Evolutionary conservation across 2,888 invertebrate genomes (phyloP).

Genomic region (Campoletis raptor): DNA sequence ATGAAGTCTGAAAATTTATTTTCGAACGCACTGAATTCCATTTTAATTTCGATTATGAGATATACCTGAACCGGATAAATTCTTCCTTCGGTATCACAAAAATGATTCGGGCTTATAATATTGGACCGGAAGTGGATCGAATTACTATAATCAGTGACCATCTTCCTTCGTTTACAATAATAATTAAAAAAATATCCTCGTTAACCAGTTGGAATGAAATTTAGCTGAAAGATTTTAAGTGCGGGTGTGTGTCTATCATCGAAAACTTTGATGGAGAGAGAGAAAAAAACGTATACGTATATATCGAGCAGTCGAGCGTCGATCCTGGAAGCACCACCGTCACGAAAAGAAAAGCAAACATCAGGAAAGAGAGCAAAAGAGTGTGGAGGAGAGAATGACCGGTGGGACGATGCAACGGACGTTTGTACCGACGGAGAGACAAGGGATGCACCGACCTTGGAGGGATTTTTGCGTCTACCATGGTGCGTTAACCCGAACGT

Average conservation of each 20-base stretch:
- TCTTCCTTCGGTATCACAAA: not conserved
- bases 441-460: conserved; percentile 84
- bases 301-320: not conserved
- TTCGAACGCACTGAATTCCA: not conserved
- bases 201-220: not conserved
- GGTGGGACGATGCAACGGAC: conserved; percentile 63
- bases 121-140: too few relatives aligned
- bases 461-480: conserved; percentile 85
- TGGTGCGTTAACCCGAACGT: conserved; percentile 82
- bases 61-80: not conserved
- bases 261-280: not conserved
- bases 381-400: conserved; percentile 55
- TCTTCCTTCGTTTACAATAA: too few relatives aligned
- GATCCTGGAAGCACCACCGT: conserved; percentile 28
- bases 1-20: not conserved
- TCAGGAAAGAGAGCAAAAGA: conserved; percentile 63
- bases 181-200: not conserved
- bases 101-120: too few relatives aligned
- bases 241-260: not conserved
- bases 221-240: not conserved
- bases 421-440: conserved; percentile 64
- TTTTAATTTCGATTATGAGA: not conserved
- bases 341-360: conserved; percentile 61
- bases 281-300: not conserved
- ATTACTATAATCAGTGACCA: too few relatives aligned